These are phyloP conservation scores for Manis javanica DNA, from an alignment of 2,797 vertebrate species.

Conservation along the genomic window DNA sequence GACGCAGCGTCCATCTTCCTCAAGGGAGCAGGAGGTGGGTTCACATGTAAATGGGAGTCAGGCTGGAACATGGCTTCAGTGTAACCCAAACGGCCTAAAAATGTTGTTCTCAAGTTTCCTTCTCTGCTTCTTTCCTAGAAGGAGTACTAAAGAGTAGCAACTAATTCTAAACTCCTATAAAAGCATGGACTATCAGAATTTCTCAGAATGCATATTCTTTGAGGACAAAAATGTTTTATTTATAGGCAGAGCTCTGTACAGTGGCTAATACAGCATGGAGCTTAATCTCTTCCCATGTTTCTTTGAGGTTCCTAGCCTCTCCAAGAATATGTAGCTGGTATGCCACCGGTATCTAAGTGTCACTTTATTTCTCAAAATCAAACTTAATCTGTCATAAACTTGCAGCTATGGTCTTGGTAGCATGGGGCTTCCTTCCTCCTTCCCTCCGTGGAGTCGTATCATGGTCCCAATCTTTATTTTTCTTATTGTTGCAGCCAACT, in stretches of 20 bases:
- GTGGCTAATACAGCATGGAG: not conserved
- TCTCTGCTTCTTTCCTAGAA: not conserved
- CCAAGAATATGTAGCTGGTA: not conserved
- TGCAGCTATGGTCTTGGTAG: not conserved
- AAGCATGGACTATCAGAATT: not conserved
- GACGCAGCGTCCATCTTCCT: not conserved
- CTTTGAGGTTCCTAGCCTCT: conserved; percentile 6
- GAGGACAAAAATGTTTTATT: not conserved
- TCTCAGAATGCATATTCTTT: not conserved
- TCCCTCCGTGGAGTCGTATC: not conserved
- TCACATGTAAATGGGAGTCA: not conserved
- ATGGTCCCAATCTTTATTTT: not conserved
- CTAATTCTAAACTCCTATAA: not conserved
- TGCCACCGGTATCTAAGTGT: conserved; percentile 33
- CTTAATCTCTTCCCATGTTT: conserved; percentile 39
- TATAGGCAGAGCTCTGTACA: not conserved
- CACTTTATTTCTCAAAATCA: conserved; percentile 62
- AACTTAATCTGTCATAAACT: not conserved
- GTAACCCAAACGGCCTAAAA: not conserved
- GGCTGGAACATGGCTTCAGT: not conserved
- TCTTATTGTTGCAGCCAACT: not conserved
- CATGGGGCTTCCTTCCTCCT: not conserved
- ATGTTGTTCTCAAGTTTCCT: not conserved
- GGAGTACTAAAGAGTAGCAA: not conserved
- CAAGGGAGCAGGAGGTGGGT: accelerated